These are phyloP conservation scores for Oxyscelio sp. DNA, from an alignment of 2,888 invertebrate genomes.

Conservation along the genomic window DNA sequence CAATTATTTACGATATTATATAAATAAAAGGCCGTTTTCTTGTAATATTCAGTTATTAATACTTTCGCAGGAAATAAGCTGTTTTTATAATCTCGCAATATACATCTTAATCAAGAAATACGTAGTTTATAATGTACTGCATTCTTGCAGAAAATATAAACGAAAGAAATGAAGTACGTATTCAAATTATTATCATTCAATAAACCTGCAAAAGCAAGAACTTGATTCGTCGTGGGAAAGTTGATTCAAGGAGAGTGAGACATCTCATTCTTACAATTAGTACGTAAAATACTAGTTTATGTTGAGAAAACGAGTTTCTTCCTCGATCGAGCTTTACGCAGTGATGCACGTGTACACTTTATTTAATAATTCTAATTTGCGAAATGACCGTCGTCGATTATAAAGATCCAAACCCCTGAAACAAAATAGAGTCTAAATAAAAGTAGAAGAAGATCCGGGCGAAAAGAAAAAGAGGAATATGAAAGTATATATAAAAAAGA, in stretches of 20 bases:
- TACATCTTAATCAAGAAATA: not conserved
- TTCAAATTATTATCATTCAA: not conserved
- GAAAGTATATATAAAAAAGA: too few species aligned
- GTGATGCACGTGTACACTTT: too few species aligned
- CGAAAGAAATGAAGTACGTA: not conserved
- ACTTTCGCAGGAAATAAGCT: too few species aligned
- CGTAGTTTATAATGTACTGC: not conserved
- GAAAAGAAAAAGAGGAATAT: constrained; percentile 17
- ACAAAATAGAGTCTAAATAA: too few species aligned
- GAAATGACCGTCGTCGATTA: not conserved
- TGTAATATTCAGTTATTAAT: too few species aligned
- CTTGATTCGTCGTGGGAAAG: constrained; percentile 1
- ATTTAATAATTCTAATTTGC: not conserved
- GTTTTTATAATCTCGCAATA: too few species aligned
- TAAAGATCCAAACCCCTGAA: too few species aligned
- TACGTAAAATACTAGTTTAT: constrained; percentile 1
- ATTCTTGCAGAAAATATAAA: not conserved
- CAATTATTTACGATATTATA: too few species aligned
- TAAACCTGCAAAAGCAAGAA: not conserved
- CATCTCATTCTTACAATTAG: constrained; percentile 1
- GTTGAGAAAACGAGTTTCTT: constrained; percentile 1
- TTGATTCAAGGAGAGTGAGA: constrained; percentile 13
- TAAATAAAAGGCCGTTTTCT: too few species aligned
- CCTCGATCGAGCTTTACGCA: too few species aligned
- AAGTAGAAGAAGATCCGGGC: not conserved